phyloP scores from a whole-genome alignment of 2,888 invertebrate species.

The Chorisops tibialis region DNA sequence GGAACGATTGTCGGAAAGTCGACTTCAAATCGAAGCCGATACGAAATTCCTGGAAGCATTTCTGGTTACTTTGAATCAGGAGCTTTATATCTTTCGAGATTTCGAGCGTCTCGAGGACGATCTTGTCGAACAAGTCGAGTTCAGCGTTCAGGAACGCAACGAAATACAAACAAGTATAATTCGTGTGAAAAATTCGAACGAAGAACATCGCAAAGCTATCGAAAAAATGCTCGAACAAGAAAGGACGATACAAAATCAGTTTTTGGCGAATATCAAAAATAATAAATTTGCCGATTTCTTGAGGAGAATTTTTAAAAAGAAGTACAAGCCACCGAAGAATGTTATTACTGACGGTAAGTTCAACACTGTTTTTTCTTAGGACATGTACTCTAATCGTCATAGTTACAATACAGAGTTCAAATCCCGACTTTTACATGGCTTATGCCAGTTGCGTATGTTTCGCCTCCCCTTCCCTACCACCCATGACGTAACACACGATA shows the following conservation, averaged over 20 bases:
- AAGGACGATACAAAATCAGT: slow-evolving; percentile 55
- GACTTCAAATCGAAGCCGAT: slow-evolving; percentile 59
- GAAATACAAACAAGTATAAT: slow-evolving; percentile 56
- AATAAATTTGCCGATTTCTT: slow-evolving; percentile 78
- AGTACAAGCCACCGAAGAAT: slow-evolving; percentile 67
- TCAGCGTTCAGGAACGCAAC: slow-evolving; percentile 56
- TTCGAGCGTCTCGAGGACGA: slow-evolving; percentile 68
- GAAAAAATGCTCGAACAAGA: slow-evolving; percentile 53
- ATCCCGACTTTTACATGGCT: too few relatives aligned
- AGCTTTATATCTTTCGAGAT: slow-evolving; percentile 68
- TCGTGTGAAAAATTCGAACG: slow-evolving; percentile 56
- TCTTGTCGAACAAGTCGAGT: slow-evolving; percentile 60
- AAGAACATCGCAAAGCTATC: slow-evolving; percentile 52
- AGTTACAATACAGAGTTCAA: too few relatives aligned
- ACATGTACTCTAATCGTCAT: too few relatives aligned
- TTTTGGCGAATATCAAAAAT: slow-evolving; percentile 60
- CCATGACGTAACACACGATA: too few relatives aligned
- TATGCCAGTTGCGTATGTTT: too few relatives aligned
- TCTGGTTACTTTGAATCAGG: slow-evolving; percentile 67
- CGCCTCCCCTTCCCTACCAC: too few relatives aligned
- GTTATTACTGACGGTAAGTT: slow-evolving; percentile 54
- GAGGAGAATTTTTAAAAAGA: slow-evolving; percentile 77
- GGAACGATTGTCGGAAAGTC: slow-evolving; percentile 56
- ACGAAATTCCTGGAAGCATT: slow-evolving; percentile 61
- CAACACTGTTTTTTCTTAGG: too few relatives aligned